Percentiles rank a stretch among this genome's conserved stretches.
phyloP scores from a whole-genome alignment of 2,888 invertebrate species.

The Atrina japonica region DNA sequence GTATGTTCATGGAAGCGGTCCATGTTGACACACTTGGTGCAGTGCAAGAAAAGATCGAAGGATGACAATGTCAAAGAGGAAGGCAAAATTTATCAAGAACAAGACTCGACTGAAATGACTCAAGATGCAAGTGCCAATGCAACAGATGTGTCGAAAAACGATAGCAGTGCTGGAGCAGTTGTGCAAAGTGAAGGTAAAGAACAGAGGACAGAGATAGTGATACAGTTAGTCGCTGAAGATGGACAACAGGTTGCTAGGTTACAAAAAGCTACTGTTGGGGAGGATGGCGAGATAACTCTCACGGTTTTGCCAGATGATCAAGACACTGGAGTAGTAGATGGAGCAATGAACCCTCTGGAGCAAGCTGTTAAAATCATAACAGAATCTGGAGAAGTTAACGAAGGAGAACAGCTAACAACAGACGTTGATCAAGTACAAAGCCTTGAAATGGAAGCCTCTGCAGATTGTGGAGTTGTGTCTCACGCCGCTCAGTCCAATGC shows the following conservation, averaged over 20 bases:
- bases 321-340: neutral
- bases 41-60: slow-evolving; percentile 16
- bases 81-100: too few relatives aligned
- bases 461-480: too few relatives aligned
- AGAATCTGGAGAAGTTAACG: too few relatives aligned
- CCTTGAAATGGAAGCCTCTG: too few relatives aligned
- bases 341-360: neutral
- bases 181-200: too few relatives aligned
- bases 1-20: slow-evolving; percentile 25
- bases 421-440: too few relatives aligned
- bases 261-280: slow-evolving; percentile 7
- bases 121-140: neutral
- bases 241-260: slow-evolving; percentile 11
- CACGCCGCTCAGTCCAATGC: too few relatives aligned
- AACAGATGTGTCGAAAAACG: too few relatives aligned
- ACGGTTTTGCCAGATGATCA: too few relatives aligned
- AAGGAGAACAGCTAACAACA: too few relatives aligned
- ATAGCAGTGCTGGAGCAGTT: too few relatives aligned
- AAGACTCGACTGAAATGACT: neutral
- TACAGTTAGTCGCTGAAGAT: slow-evolving; percentile 13
- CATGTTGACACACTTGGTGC: slow-evolving; percentile 24
- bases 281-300: too few relatives aligned
- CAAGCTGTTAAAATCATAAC: slow-evolving; percentile 10
- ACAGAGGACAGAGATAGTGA: slow-evolving; percentile 1
- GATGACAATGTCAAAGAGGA: neutral